Evolutionary conservation across 2,797 vertebrate genomes (phyloP).

Genomic region (Acanthurus lineatus): DNA sequence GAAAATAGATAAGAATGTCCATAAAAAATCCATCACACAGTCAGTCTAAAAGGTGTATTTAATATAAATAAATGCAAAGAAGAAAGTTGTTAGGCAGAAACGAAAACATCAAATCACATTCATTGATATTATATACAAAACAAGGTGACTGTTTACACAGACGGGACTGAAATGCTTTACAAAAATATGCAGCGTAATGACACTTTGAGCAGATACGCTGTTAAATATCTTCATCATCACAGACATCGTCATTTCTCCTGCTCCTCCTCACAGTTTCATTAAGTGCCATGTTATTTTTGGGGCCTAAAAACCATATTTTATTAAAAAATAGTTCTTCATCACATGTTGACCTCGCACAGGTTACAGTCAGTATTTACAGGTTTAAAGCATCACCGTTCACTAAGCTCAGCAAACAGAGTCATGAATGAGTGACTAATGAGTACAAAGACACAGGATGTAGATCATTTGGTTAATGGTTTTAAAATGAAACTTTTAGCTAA

Average conservation of each 20-base stretch:
- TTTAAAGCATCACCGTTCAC: constrained; percentile 35
- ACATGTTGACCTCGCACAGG: constrained; percentile 4
- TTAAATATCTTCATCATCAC: constrained; percentile 10
- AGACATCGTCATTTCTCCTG: constrained; percentile 26
- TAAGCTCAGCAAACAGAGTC: constrained; percentile 39
- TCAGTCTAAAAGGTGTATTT: constrained; percentile 39
- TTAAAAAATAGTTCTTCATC: constrained; percentile 12
- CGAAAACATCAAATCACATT: constrained; percentile 56
- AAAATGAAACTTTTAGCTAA: constrained; percentile 14
- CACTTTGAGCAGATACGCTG: constrained; percentile 5
- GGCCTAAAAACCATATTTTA: constrained; percentile 14
- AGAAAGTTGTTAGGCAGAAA: constrained; percentile 56
- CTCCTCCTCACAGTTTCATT: constrained; percentile 34
- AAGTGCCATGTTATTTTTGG: constrained; percentile 39
- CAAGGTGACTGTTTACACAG: constrained; percentile 28
- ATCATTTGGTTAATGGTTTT: constrained; percentile 32
- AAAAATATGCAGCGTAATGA: constrained; percentile 29
- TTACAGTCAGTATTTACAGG: constrained; percentile 46
- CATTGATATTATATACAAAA: constrained; percentile 63
- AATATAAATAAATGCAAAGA: constrained; percentile 80
- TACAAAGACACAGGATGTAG: constrained; percentile 17
- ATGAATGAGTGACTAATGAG: constrained; percentile 10
- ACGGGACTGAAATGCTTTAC: constrained; percentile 64
- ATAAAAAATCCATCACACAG: constrained; percentile 52
- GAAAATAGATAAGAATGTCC: constrained; percentile 35